Evolutionary conservation across 1,140 invertebrate species (phyloP).

Genomic region (Teleogryllus occipitalis): DNA sequence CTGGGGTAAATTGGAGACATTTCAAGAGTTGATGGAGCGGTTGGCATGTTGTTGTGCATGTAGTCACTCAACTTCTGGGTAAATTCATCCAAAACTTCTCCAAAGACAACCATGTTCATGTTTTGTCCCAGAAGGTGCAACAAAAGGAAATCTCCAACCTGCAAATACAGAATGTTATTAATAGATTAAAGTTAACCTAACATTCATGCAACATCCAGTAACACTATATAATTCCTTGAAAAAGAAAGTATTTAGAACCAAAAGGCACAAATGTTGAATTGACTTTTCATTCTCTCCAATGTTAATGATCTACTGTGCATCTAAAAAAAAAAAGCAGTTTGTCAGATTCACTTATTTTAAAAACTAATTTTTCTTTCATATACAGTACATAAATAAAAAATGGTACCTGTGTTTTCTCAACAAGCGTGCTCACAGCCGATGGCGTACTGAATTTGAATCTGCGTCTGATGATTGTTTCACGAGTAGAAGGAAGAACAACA

Average conservation of each 20-base stretch:
- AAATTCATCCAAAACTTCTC: conserved; percentile 59
- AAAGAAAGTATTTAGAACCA: too few relatives aligned
- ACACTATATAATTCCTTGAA: too few relatives aligned
- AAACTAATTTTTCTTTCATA: too few relatives aligned
- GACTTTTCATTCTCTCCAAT: too few relatives aligned
- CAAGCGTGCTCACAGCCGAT: conserved; percentile 56
- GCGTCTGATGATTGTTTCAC: conserved; percentile 67
- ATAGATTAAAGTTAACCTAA: too few relatives aligned
- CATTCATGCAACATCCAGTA: too few relatives aligned
- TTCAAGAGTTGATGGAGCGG: conserved; percentile 72
- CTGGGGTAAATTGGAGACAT: conserved; percentile 76
- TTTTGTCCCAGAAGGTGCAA: conserved; percentile 77
- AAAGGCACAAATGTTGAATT: too few relatives aligned
- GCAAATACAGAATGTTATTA: conserved; percentile 1
- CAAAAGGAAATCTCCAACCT: conserved; percentile 79
- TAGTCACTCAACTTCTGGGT: conserved; percentile 49
- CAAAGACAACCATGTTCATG: conserved; percentile 69
- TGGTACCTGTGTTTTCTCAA: conserved; percentile 66
- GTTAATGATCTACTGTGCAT: too few relatives aligned
- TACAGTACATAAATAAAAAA: too few relatives aligned
- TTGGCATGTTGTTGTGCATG: conserved; percentile 63
- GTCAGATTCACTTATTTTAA: too few relatives aligned
- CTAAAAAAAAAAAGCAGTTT: too few relatives aligned
- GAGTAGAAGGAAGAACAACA: conserved; percentile 65
- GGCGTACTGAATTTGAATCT: conserved; percentile 66